phyloP scores from a whole-genome alignment of 1,140 invertebrate species.

The Micrasema longulum region DNA sequence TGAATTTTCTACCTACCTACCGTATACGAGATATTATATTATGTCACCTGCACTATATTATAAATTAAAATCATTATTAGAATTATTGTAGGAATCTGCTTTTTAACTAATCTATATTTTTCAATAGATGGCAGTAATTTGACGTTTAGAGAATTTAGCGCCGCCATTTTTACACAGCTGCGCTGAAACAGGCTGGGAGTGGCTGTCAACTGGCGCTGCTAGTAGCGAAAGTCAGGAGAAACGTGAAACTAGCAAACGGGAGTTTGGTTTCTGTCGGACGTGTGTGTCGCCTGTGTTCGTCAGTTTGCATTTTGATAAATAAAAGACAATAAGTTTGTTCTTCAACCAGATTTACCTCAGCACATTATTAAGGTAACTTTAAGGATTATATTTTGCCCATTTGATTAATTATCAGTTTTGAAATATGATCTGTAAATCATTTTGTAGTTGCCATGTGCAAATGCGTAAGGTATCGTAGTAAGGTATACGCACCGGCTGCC shows the following conservation, averaged over 20 bases:
- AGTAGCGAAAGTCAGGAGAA: neutral
- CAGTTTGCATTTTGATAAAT: conserved; percentile 39
- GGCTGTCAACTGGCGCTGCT: conserved; percentile 43
- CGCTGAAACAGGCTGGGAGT: conserved; percentile 42
- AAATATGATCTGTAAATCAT: conserved; percentile 4
- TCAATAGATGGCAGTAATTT: conserved; percentile 32
- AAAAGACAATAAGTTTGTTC: conserved; percentile 31
- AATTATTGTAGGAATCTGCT: neutral
- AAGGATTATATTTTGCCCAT: conserved; percentile 4
- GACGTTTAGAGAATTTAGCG: conserved; percentile 1
- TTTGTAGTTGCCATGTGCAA: conserved; percentile 45
- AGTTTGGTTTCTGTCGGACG: conserved; percentile 12
- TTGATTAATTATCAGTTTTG: neutral
- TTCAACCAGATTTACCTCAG: neutral
- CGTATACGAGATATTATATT: too few species aligned
- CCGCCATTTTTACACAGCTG: conserved; percentile 37
- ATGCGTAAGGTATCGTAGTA: conserved; percentile 46
- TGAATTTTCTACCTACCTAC: too few species aligned
- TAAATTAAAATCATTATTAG: neutral
- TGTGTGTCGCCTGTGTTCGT: conserved; percentile 32
- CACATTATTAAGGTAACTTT: conserved; percentile 35
- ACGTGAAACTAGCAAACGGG: conserved; percentile 23
- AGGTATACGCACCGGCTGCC: conserved; percentile 44
- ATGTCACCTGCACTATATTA: neutral
- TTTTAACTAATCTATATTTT: too few species aligned